Evolutionary conservation across 2,888 invertebrate species (phyloP), one percentile per base, ranked within the genome.

Genomic region (Melinaea menophilus): DNA sequence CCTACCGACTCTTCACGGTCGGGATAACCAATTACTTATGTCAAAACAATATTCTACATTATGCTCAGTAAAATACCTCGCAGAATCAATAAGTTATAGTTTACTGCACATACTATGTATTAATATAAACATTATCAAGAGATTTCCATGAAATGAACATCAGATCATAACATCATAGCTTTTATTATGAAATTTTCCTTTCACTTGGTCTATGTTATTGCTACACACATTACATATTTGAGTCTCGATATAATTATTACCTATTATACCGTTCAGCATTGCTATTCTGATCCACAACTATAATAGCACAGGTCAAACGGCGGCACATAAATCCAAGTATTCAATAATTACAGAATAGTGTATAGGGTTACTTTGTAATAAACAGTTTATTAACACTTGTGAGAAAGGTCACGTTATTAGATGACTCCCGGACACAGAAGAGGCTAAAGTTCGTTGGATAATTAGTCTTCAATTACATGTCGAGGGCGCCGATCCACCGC

Each of bases 291-390:
- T 51, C 22, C 31, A 51, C 60, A 63, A 65, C 65, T 60, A 65
- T 61, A 67, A 66, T 59, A 51, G 59, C 61, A 58, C 59, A 54
- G 55, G 45, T 67, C 61, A 63, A 66, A 66, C 61, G 61, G 59
- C 61, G 58, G 55, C 61, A 54, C 58, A 66, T 68, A 63, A 63
- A 66, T 68, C 61, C 63, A 55, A 63, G 61, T 37, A 63, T 69
- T 65, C 54, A 59, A 66, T 59, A 66, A 69, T 68, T 64, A 62
- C 59, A 63, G 68, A 68, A 64, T 66, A 68, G 65, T 62, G 58
- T 62, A 69, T 63, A 63, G 48, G 51, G 58, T 59, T 62, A 63
- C 61, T 59, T 58, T 57, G 62, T 54, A 58, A 51, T 64, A 57
- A 59, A 46, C 45, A 35, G 61, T 64, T 51, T 51, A 51, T 57